A percentile compares a stretch with the other conserved stretches of the same genome.
Conservation (phyloP, 2,113 vertebrate genomes). For the Stercorarius parasiticus region DNA sequence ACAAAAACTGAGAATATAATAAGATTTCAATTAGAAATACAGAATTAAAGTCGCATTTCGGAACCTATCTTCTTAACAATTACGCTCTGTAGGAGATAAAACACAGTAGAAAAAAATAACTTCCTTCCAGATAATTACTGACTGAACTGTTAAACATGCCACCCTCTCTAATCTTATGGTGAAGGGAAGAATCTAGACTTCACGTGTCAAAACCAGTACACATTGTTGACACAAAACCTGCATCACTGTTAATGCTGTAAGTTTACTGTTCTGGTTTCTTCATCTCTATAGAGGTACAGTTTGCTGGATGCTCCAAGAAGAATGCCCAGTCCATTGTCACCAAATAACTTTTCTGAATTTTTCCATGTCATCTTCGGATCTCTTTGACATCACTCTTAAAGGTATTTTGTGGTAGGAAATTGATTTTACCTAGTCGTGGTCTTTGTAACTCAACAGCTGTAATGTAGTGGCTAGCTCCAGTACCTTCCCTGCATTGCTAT, state of each 20-base stretch:
- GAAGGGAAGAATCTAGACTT: neutral
- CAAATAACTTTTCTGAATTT: neutral
- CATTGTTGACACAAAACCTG: neutral
- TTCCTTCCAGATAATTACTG: neutral
- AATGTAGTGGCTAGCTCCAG: accelerated
- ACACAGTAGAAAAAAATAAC: neutral
- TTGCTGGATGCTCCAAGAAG: neutral
- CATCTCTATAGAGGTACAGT: neutral
- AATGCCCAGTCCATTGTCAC: neutral
- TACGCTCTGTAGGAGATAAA: neutral
- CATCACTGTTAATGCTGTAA: neutral
- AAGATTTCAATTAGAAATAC: neutral
- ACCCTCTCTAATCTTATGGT: neutral
- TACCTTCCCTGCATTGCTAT: neutral
- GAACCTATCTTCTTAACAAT: neutral
- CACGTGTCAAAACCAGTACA: neutral
- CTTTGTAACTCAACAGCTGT: neutral
- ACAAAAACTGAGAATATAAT: neutral
- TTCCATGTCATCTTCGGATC: neutral
- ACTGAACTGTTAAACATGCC: neutral
- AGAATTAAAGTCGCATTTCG: neutral
- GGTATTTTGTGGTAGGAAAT: neutral
- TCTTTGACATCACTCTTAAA: neutral
- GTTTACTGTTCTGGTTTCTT: neutral
- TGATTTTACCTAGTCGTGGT: accelerated